Conservation (phyloP, 1,140 invertebrate genomes). For the Micrasema minimum region DNA sequence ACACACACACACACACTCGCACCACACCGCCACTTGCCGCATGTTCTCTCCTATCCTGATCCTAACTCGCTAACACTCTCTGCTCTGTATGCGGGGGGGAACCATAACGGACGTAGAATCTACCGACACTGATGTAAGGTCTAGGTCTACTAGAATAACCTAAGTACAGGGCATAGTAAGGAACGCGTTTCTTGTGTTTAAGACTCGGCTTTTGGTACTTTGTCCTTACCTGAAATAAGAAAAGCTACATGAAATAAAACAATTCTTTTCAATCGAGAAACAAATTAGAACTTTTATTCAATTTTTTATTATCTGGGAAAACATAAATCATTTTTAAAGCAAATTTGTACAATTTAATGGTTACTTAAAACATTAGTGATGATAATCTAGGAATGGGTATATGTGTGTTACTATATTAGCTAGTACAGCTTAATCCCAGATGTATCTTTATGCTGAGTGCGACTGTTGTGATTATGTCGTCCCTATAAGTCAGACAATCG, state of each 20-base stretch:
- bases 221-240: slow-evolving; percentile 40
- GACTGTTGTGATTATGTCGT: no score
- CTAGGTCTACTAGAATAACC: slow-evolving; percentile 6
- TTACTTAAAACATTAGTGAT: no score
- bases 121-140: not conserved
- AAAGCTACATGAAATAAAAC: slow-evolving; percentile 38
- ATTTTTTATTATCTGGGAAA: no score
- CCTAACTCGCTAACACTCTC: no score
- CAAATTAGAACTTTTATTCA: slow-evolving; percentile 20
- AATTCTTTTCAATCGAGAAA: slow-evolving; percentile 32
- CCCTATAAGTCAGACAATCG: no score
- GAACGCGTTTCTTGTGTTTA: slow-evolving; percentile 29
- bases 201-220: slow-evolving; percentile 39
- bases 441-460: no score
- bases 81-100: no score
- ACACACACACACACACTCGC: not conserved
- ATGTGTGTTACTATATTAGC: not conserved
- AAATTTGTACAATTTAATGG: no score
- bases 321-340: no score
- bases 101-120: no score
- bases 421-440: no score
- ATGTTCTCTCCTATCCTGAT: not conserved
- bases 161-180: slow-evolving; percentile 6
- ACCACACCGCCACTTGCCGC: not conserved
- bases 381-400: not conserved